Conservation (phyloP, 2,113 vertebrate species). For the Clarias macrocephalus region DNA sequence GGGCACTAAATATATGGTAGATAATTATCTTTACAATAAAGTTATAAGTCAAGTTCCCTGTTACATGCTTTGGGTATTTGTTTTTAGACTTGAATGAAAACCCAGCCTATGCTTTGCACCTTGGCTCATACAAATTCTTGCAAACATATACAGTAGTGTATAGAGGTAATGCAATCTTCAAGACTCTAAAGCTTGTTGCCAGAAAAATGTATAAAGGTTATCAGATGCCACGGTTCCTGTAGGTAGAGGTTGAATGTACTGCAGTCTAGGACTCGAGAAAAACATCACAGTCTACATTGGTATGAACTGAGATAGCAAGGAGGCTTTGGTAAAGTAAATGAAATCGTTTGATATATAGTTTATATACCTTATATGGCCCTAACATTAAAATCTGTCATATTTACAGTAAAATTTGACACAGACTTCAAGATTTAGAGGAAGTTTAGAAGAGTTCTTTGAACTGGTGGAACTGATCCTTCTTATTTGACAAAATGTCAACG, state of each 20-base stretch:
- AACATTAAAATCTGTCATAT: neutral
- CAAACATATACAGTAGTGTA: neutral
- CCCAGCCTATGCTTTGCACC: neutral
- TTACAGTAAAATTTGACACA: neutral
- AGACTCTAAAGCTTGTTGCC: neutral
- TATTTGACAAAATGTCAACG: constrained; percentile 52
- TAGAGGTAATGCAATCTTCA: neutral
- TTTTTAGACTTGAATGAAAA: neutral
- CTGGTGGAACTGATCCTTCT: constrained; percentile 56
- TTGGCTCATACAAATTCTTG: neutral
- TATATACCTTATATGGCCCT: neutral
- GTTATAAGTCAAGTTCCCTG: neutral
- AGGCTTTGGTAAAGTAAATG: neutral
- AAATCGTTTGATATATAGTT: neutral
- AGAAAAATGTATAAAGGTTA: neutral
- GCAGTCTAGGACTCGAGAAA: neutral
- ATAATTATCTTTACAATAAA: neutral
- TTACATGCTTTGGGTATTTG: neutral
- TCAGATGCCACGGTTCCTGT: neutral
- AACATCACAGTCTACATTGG: neutral
- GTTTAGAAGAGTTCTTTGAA: constrained; percentile 43
- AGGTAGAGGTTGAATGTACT: neutral
- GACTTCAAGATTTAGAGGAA: constrained; percentile 44
- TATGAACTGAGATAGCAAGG: neutral
- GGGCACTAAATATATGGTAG: neutral